Evolutionary conservation across 2,113 vertebrate genomes (phyloP), one percentile per base, ranked within the genome.

Genomic region (Turdus rufiventris): DNA sequence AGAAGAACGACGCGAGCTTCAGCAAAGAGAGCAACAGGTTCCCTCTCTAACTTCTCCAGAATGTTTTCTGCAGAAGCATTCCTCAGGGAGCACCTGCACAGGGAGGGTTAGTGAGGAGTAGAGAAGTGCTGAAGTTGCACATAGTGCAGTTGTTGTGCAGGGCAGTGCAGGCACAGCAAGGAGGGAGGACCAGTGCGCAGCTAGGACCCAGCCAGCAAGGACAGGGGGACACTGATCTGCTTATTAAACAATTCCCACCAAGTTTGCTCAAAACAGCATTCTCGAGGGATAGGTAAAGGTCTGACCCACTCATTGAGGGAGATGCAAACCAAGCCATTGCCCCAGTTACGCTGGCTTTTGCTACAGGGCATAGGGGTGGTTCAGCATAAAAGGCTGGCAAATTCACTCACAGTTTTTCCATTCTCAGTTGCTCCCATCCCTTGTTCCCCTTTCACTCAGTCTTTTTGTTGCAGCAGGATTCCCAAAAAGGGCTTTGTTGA

Each of bases 401-500:
- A 28, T 3, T 0, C 61, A 14, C 4, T 57, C 17, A 5, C 0
- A 3, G 14, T 38, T 93, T 73, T 60, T 62, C 61, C 11, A 2
- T 20, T 40, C 34, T 78, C 24, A 3, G 45, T 47, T 1, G 0
- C 29, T 56, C 36, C 6, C 1, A 4, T 67, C 17, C 28, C 40
- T 26, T 5, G 1, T 31, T 63, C 14, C 24, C 21, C 58, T 72
- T 57, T 94, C 33, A 67, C 48, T 42, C 3, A 0, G 10, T 57
- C 12, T 57, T 66, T 91, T 58, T 63, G 45, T 82, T 80, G 74
- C 82, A 98, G 97, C 98, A 99, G 98, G 70, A 93, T 98, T 54
- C 99, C 99, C 34, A 99, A 98, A 68, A 99, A 99, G 95, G 99
- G 97, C 80, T 99, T 99, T 29, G 99, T 99, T 29, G 99, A 99